These are phyloP conservation scores for Lamellibrachia satsuma DNA, from an alignment of 2,888 invertebrate genomes.

Conservation along the genomic window DNA sequence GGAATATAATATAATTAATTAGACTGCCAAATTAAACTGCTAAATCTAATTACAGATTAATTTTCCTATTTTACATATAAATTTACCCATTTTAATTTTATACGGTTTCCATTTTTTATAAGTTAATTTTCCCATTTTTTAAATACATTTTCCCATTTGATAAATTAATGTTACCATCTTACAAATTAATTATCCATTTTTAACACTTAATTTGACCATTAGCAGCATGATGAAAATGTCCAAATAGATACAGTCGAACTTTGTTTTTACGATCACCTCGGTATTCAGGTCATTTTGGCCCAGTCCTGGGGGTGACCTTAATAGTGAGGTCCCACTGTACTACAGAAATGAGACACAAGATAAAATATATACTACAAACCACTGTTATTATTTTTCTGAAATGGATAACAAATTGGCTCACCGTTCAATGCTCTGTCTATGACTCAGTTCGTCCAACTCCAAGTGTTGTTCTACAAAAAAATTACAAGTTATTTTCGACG, in stretches of 20 bases:
- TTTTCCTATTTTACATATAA: not conserved
- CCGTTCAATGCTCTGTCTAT: conserved; percentile 52
- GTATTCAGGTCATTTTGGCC: no score
- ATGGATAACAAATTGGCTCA: conserved; percentile 35
- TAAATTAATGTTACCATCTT: not conserved
- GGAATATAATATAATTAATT: not conserved
- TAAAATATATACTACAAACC: no score
- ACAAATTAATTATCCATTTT: not conserved
- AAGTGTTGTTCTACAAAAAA: conserved; percentile 53
- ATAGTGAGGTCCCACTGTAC: no score
- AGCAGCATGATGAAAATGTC: no score
- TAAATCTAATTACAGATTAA: not conserved
- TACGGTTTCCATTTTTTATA: not conserved
- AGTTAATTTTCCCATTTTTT: not conserved
- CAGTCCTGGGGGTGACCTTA: no score
- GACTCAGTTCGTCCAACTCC: conserved; percentile 49
- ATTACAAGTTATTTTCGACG: conserved; percentile 20
- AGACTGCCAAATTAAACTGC: not conserved
- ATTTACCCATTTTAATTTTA: not conserved
- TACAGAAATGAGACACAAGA: no score
- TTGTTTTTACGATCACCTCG: no score
- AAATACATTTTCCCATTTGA: not conserved
- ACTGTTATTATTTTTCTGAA: not conserved
- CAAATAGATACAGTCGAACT: no score
- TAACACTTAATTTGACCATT: no score